phyloP scores from a whole-genome alignment of 2,888 invertebrate genomes.

The Stenodera caucasica region DNA sequence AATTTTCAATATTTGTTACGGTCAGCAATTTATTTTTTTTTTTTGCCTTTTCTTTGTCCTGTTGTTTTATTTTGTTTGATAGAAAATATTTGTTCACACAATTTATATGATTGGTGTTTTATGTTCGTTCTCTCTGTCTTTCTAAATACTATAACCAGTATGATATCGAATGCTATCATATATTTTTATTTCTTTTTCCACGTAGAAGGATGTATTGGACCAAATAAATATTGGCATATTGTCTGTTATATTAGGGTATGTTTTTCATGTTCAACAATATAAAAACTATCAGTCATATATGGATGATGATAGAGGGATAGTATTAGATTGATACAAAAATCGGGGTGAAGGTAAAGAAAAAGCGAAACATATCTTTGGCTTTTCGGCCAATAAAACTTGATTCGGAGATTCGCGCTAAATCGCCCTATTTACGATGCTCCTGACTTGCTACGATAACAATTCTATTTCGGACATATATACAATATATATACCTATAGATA shows the following conservation, averaged over 20 bases:
- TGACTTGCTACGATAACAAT: slow-evolving; percentile 52
- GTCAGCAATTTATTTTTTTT: background rate
- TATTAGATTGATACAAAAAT: background rate
- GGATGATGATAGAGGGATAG: slow-evolving; percentile 17
- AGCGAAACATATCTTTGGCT: slow-evolving; percentile 61
- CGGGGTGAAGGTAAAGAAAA: slow-evolving; percentile 39
- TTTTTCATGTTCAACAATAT: slow-evolving; percentile 40
- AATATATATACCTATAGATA: background rate
- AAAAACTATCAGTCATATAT: slow-evolving; percentile 51
- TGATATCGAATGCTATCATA: slow-evolving; percentile 47
- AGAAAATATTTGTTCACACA: slow-evolving; percentile 1
- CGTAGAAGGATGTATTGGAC: slow-evolving; percentile 31
- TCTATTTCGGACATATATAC: slow-evolving; percentile 42
- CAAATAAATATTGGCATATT: slow-evolving; percentile 37
- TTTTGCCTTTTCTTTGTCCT: background rate
- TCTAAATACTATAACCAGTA: no score
- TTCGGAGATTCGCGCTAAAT: slow-evolving; percentile 52
- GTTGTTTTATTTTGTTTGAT: background rate
- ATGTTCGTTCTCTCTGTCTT: background rate
- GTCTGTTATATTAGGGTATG: slow-evolving; percentile 18
- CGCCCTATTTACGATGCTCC: slow-evolving; percentile 51
- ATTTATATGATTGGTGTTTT: slow-evolving; percentile 2
- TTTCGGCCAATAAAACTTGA: slow-evolving; percentile 66
- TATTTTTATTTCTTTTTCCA: slow-evolving; percentile 46
- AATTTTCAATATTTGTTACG: slow-evolving; percentile 2